These are phyloP conservation scores for Rhizoglyphus robini DNA, from an alignment of 1,140 invertebrate species.

Conservation along the genomic window DNA sequence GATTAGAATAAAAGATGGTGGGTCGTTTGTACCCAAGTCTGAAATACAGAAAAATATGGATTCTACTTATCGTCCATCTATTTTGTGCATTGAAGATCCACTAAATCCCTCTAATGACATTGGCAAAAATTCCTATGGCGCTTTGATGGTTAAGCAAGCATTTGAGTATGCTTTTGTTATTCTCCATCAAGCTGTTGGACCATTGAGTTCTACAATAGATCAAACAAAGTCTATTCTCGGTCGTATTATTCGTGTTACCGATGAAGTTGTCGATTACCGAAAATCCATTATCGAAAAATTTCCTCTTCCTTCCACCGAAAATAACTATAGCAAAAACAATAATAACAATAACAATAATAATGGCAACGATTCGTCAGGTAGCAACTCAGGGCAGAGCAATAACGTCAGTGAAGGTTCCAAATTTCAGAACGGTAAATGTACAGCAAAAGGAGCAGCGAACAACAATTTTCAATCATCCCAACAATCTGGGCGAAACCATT, in stretches of 20 bases:
- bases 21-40: constrained; percentile 85
- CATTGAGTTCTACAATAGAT: constrained; percentile 19
- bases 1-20: constrained; percentile 84
- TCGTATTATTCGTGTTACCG: constrained; percentile 75
- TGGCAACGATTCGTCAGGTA: not conserved
- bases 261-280: constrained; percentile 82
- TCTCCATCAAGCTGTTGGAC: constrained; percentile 57
- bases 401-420: not conserved
- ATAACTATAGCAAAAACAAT: not conserved
- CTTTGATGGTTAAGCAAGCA: constrained; percentile 72
- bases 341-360: not conserved
- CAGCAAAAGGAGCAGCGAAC: not conserved
- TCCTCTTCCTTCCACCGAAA: constrained; percentile 19
- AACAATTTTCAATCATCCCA: not conserved
- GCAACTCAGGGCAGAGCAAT: not conserved
- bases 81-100: constrained; percentile 96
- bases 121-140: constrained; percentile 87
- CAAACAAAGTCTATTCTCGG: constrained; percentile 50
- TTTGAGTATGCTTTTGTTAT: constrained; percentile 88
- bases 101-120: constrained; percentile 68
- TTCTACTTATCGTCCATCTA: constrained; percentile 65
- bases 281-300: constrained; percentile 36
- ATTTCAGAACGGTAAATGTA: not conserved
- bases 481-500: not conserved
- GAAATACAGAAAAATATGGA: constrained; percentile 84